These are phyloP conservation scores for Mizuhopecten yessoensis DNA, from an alignment of 1,140 invertebrate species.

Conservation along the genomic window DNA sequence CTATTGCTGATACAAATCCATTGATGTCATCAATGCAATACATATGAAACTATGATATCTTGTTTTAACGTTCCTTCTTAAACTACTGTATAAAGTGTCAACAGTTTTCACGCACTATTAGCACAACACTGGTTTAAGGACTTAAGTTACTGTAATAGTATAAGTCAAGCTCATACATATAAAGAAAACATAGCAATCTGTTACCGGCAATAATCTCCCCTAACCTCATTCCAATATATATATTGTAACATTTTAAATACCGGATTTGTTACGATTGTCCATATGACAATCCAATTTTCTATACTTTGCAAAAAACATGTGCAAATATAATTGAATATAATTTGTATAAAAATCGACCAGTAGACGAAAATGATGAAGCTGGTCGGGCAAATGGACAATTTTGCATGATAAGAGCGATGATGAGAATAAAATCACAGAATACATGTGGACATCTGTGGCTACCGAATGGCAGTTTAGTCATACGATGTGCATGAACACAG, in stretches of 20 bases:
- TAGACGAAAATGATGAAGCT: not conserved
- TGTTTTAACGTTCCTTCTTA: not conserved
- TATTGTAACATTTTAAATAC: not conserved
- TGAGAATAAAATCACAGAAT: not conserved
- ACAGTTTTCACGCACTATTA: conserved; percentile 19
- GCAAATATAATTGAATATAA: not conserved
- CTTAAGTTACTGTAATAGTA: not conserved
- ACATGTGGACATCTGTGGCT: not conserved
- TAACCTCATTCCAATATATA: not conserved
- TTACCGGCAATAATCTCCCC: not conserved
- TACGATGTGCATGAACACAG: too few species aligned
- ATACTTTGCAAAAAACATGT: not conserved
- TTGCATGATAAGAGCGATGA: not conserved
- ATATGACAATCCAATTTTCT: not conserved
- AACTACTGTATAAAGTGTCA: not conserved
- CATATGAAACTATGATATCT: not conserved
- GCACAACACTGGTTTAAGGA: not conserved
- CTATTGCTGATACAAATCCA: not conserved
- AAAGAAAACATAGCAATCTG: not conserved
- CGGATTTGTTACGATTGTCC: not conserved
- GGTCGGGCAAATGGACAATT: not conserved
- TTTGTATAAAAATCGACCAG: not conserved
- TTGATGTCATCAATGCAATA: not conserved
- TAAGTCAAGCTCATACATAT: not conserved
- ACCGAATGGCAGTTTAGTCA: too few species aligned